Conservation (phyloP, 2,888 invertebrate species). For the Blomia tropicalis region DNA sequence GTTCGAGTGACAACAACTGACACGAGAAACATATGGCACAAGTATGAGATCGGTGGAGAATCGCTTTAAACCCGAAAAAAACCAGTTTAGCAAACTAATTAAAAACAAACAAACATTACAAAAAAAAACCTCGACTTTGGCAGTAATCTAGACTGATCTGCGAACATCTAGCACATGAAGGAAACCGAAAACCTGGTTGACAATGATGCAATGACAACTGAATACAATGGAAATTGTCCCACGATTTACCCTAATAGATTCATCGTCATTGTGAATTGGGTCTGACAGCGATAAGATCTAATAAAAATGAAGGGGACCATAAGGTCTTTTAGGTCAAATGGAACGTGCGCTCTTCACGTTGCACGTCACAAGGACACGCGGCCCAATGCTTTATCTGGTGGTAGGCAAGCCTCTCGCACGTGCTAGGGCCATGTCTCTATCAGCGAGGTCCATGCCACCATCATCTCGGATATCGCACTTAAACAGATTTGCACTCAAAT, state of each 20-base stretch:
- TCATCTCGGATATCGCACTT: constrained; percentile 2
- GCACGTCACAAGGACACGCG: neutral
- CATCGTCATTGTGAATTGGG: neutral
- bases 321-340: too few species aligned
- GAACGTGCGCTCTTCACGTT: too few species aligned
- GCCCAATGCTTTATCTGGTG: neutral
- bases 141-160: neutral
- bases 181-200: too few species aligned
- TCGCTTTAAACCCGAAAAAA: neutral
- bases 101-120: neutral
- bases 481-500: constrained; percentile 9
- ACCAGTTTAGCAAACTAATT: neutral
- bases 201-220: neutral
- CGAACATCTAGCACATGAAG: neutral
- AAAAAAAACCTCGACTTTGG: neutral
- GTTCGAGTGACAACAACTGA: too few species aligned
- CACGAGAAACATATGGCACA: neutral
- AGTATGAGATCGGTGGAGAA: neutral
- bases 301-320: neutral
- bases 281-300: neutral
- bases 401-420: neutral
- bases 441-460: neutral
- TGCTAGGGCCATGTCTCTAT: neutral
- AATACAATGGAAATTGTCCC: neutral
- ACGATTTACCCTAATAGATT: constrained; percentile 3